Evolutionary conservation across 2,888 invertebrate species (phyloP).

Genomic region (Heliconius hortense): DNA sequence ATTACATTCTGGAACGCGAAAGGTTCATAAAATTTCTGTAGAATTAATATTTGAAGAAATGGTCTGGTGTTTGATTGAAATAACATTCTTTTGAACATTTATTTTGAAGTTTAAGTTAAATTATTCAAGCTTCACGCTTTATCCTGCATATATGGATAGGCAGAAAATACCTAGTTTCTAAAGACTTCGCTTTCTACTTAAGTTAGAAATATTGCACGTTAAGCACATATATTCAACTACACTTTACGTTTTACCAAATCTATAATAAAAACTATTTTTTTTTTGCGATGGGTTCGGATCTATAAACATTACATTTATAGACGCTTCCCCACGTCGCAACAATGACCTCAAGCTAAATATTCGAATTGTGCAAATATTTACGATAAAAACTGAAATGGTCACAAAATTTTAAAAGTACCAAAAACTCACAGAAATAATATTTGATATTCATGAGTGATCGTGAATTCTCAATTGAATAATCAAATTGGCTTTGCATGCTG

Average conservation of each 20-base stretch:
- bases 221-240: background rate
- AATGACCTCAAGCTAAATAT: background rate
- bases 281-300: too few relatives aligned
- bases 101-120: background rate
- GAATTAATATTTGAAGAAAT: constrained; percentile 12
- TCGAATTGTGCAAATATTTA: constrained; percentile 18
- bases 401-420: constrained; percentile 24
- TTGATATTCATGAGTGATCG: constrained; percentile 38
- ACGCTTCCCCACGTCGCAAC: background rate
- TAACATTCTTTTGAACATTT: constrained; percentile 1
- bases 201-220: background rate
- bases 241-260: background rate
- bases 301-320: too few relatives aligned
- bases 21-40: constrained; percentile 8
- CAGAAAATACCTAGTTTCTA: background rate
- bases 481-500: constrained; percentile 36
- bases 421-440: constrained; percentile 31
- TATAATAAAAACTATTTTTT: too few relatives aligned
- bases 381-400: constrained; percentile 6
- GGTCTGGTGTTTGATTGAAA: constrained; percentile 14
- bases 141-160: background rate
- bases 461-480: constrained; percentile 38
- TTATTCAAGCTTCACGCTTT: background rate
- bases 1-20: constrained; percentile 15
- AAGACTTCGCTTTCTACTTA: background rate